These are phyloP conservation scores for Neotoxoptera formosana DNA, from an alignment of 1,140 invertebrate genomes.

Conservation along the genomic window DNA sequence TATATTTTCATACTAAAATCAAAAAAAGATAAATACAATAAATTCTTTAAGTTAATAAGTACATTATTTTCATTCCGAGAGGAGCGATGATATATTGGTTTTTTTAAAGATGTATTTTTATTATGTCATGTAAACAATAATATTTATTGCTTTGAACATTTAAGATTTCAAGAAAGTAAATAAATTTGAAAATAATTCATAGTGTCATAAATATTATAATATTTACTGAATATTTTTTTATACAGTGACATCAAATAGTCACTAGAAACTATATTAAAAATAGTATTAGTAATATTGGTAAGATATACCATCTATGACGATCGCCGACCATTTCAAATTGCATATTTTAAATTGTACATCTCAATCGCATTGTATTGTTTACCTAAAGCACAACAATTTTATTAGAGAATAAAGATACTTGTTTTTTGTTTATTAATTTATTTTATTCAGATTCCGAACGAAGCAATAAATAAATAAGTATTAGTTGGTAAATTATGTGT, in stretches of 20 bases:
- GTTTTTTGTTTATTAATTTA: too few relatives aligned
- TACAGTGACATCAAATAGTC: neutral
- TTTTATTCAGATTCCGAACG: too few relatives aligned
- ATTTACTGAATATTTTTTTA: neutral
- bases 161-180: neutral
- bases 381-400: too few relatives aligned
- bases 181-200: neutral
- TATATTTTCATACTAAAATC: neutral
- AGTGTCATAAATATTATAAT: neutral
- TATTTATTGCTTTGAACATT: neutral
- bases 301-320: neutral
- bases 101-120: neutral
- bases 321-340: neutral
- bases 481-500: too few relatives aligned
- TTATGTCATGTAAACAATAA: neutral
- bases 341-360: too few relatives aligned
- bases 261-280: neutral
- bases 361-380: neutral
- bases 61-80: neutral
- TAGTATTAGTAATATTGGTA: neutral
- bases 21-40: neutral
- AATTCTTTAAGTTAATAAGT: neutral
- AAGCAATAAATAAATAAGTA: too few relatives aligned
- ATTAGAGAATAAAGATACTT: too few relatives aligned
- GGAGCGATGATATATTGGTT: neutral